Evolutionary conservation across 2,113 vertebrate species (phyloP).

Genomic region (Zosterops hypoxanthus): DNA sequence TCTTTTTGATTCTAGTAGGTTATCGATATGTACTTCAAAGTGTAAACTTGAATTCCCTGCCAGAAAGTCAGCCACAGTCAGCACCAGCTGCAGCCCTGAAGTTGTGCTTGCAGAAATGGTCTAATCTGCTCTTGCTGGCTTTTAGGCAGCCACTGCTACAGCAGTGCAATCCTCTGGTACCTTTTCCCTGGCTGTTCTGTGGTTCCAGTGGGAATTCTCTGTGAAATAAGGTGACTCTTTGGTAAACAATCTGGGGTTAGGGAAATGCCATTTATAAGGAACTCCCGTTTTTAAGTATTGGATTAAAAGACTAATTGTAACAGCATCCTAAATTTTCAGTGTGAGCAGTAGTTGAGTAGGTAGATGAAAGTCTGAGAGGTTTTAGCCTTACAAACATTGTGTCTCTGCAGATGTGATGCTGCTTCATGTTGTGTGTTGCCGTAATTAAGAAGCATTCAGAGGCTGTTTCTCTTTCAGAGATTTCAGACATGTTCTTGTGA

Average conservation of each 20-base stretch:
- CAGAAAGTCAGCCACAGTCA: not conserved
- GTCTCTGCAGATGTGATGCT: not conserved
- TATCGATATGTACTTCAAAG: not conserved
- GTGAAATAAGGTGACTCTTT: not conserved
- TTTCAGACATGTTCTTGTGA: constrained; percentile 25
- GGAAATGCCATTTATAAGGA: not conserved
- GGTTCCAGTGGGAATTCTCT: not conserved
- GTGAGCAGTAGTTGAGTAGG: not conserved
- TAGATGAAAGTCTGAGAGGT: not conserved
- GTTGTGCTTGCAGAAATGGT: not conserved
- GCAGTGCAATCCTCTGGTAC: not conserved
- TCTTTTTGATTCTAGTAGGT: not conserved
- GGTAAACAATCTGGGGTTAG: not conserved
- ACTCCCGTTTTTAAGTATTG: not conserved
- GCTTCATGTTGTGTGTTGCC: not conserved
- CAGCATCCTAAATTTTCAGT: not conserved
- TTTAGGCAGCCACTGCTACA: not conserved
- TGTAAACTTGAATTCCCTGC: not conserved
- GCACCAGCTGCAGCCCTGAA: not conserved
- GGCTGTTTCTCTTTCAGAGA: not conserved
- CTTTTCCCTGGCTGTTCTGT: not conserved
- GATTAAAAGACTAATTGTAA: not conserved
- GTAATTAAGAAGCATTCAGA: not conserved
- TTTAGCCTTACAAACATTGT: not conserved
- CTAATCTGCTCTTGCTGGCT: not conserved